Evolutionary conservation across 2,113 vertebrate genomes (phyloP).

Genomic region (Tragelaphus imberbis): DNA sequence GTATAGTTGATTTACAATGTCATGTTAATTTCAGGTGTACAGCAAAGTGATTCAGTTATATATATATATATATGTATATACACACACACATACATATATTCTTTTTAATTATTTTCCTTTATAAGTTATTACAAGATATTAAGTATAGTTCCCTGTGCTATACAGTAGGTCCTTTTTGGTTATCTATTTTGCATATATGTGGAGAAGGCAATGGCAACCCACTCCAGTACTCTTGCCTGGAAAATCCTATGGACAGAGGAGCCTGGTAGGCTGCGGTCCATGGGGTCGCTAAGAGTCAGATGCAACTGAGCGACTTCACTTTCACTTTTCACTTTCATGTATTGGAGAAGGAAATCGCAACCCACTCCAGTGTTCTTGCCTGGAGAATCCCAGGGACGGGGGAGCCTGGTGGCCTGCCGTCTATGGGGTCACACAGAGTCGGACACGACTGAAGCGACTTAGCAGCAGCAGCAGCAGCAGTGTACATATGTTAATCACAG

Average conservation of each 20-base stretch:
- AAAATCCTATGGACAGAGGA: no score
- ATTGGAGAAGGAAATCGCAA: no score
- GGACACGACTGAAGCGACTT: no score
- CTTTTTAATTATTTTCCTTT: not conserved
- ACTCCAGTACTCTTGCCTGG: no score
- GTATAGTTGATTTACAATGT: not conserved
- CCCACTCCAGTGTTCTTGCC: no score
- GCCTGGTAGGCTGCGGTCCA: no score
- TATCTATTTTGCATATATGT: not conserved
- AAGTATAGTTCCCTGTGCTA: not conserved
- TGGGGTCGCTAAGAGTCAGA: no score
- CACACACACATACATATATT: not conserved
- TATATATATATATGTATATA: not conserved
- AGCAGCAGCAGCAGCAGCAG: not conserved
- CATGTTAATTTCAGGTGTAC: not conserved
- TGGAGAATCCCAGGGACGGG: no score
- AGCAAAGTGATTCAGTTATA: not conserved
- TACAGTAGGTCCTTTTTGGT: not conserved
- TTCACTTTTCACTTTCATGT: no score
- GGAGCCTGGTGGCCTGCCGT: no score
- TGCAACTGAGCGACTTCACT: fast-evolving
- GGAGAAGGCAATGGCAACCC: no score
- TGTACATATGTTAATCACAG: not conserved
- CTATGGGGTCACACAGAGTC: no score
- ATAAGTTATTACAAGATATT: not conserved